phyloP scores from a whole-genome alignment of 2,113 vertebrate genomes.

The Nesoenas mayeri region DNA sequence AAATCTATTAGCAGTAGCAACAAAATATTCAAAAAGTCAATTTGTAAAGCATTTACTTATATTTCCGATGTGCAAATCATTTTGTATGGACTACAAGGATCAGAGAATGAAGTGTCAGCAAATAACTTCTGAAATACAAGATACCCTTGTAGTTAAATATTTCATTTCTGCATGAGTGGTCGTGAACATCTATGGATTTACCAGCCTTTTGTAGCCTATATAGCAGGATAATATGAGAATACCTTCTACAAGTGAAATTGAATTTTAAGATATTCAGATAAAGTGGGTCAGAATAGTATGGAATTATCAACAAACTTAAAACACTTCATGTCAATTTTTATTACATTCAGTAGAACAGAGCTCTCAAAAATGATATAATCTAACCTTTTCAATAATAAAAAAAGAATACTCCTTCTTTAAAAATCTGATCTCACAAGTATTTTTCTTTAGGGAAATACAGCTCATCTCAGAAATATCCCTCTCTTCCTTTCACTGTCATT shows the following conservation, averaged over 20 bases:
- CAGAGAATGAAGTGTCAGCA: constrained; percentile 75
- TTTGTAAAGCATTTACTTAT: constrained; percentile 69
- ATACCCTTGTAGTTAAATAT: constrained; percentile 78
- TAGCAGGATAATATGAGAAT: constrained; percentile 66
- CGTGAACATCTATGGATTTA: constrained; percentile 72
- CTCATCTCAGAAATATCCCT: constrained; percentile 58
- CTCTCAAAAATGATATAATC: constrained; percentile 68
- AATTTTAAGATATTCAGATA: constrained; percentile 74
- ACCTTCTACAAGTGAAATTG: constrained; percentile 70
- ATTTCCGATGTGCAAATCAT: constrained; percentile 69
- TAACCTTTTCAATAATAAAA: constrained; percentile 65
- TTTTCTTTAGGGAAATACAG: constrained; percentile 64
- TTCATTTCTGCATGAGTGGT: constrained; percentile 76
- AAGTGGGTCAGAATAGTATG: constrained; percentile 67
- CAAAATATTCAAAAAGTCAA: constrained; percentile 71
- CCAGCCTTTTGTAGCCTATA: constrained; percentile 66
- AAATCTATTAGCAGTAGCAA: constrained; percentile 66
- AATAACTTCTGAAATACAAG: constrained; percentile 74
- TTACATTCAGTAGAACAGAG: constrained; percentile 64
- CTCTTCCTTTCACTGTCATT: constrained; percentile 60
- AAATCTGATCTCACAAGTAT: constrained; percentile 62
- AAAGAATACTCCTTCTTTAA: constrained; percentile 56
- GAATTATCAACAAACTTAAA: constrained; percentile 76
- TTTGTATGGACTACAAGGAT: constrained; percentile 72
- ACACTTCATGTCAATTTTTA: constrained; percentile 73